Evolutionary conservation across 2,888 invertebrate genomes (phyloP), one percentile per base, ranked within the genome.

Genomic region (Geotrupes spiniger): DNA sequence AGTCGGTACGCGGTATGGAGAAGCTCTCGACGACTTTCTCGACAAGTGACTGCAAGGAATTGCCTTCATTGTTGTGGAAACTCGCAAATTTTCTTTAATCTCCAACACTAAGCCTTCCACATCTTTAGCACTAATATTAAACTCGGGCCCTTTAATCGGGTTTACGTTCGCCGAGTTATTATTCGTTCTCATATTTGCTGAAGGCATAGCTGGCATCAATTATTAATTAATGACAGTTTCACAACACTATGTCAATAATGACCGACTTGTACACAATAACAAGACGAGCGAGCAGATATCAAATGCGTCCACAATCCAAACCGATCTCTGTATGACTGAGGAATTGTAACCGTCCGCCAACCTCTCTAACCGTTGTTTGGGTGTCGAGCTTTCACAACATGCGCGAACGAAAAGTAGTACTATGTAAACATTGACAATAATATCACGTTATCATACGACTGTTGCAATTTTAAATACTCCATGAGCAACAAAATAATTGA

Each of bases 61-160:
- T 58, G 75, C 74, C 65, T 76, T 75, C 63, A 71, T 61, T 29
- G 65, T 74, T 63, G 59, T 73, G 16, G 78, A 74, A 43, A 83
- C 68, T 38, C 81, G 74, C 16, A 84, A 69, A 63, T 83, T 84
- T 62, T 83, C 81, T 64, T 83, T 83, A 49, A 84, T 82, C 66
- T 83, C 82, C 45, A 80, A 76, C 27, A 84, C 83, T 46, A 84
- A 71, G 50, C 81, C 77, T 62, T 84, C 84, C 56, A 84, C 79
- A 63, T 83, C 83, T 54, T 77, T 75, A 9, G 81, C 70, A 40
- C 68, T 68, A 47, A 72, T 73, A 53, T 63, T 66, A 57, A 72
- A 70, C 49, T 72, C 70, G 14, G 66, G 55, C 10, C 63, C 63
- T 45, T 59, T 61, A 11, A 63, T 57, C 5, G 67, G 62, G 25